phyloP scores from a whole-genome alignment of 2,113 vertebrate species.

The Capricornis sumatraensis region DNA sequence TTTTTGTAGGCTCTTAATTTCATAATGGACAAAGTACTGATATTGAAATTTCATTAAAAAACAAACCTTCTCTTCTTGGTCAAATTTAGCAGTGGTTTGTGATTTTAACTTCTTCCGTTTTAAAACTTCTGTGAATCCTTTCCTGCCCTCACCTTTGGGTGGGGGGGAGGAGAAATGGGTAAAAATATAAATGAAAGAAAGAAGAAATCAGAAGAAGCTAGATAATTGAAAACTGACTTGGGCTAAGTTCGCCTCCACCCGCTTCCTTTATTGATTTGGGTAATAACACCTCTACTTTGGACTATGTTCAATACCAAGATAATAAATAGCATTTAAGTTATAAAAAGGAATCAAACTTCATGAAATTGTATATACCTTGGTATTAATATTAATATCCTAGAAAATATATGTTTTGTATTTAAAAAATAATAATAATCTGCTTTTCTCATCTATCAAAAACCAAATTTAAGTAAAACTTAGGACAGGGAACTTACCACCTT shows the following conservation, averaged over 20 bases:
- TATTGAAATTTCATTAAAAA: background rate
- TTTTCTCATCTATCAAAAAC: background rate
- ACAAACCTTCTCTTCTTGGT: background rate
- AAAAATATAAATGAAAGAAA: background rate
- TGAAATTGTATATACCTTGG: background rate
- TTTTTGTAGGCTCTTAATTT: background rate
- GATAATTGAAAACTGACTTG: background rate
- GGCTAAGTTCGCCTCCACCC: background rate
- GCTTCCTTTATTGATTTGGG: background rate
- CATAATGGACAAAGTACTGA: background rate
- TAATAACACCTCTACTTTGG: background rate
- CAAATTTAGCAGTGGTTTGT: background rate
- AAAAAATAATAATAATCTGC: background rate
- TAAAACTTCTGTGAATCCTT: background rate
- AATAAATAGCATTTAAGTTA: background rate
- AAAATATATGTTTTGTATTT: background rate
- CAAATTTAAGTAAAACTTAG: background rate
- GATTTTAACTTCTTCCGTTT: background rate
- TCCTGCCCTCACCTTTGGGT: background rate
- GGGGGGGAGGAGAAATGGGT: background rate
- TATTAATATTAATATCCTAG: background rate
- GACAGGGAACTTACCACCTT: background rate
- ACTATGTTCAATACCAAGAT: background rate
- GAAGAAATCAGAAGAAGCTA: background rate
- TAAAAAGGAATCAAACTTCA: background rate